Evolutionary conservation across 2,113 vertebrate species (phyloP), one percentile per base, ranked within the genome.

Genomic region (Petaurus breviceps): DNA sequence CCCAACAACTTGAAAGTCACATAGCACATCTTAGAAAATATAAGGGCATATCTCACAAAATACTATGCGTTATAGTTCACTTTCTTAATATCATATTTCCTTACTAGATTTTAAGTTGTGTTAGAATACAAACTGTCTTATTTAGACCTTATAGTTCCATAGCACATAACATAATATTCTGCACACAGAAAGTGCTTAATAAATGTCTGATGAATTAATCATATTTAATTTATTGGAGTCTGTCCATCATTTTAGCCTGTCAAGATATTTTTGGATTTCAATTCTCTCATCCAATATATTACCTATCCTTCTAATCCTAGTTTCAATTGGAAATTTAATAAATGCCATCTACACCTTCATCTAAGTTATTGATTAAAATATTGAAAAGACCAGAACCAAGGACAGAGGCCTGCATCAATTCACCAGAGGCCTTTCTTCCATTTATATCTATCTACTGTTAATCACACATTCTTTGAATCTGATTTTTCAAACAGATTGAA

Each of bases 181-280:
- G 68, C 68, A 84, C 68, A 84, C 68, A 84, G n/a, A 84, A 43
- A 84, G 68, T 84, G 68, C 68, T 84, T 84, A 84, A 84, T 84
- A 84, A 84, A 43, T 84, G 68, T 84, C 68, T 84, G 68, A 84
- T 84, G 68, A 84, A 84, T 84, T 84, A 84, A 84, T 84, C 68
- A 84, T 84, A 43, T 84, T 84, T 84, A 84, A 84, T 84, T 84
- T 84, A 84, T 22, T 84, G n/a, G 68, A 84, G n/a, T 84, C 68
- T 84, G 68, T 84, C 68, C 68, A 84, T 84, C 68, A 84, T 84
- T 84, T 84, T n/a, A 84, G n/a, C 68, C 68, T 84, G 68, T 84
- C 68, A 43, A 43, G 68, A 43, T 84, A 84, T 84, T 84, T 84
- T 84, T 84, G 68, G 68, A 84, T 84, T 84, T 84, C 68, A 84